Evolutionary conservation across 2,888 invertebrate species (phyloP), one percentile per base, ranked within the genome.

Genomic region (Acheta domesticus): DNA sequence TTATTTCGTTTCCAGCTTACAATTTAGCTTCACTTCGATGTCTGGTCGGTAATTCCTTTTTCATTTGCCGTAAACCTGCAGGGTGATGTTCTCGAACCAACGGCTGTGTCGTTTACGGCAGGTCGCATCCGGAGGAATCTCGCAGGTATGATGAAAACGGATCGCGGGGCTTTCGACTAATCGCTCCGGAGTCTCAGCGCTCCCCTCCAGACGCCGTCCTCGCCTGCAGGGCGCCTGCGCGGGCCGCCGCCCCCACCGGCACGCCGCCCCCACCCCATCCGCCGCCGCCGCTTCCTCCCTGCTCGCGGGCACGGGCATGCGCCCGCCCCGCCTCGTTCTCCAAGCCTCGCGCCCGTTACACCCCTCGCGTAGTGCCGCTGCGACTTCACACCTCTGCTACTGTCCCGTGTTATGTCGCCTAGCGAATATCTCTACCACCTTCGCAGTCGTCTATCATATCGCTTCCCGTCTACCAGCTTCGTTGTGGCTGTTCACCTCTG

Each of bases 121-220:
- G n/a, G n/a, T 14, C 62, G 5, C 62, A 62, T 62, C 62, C n/a
- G 62, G 14, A 62, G 62, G 62, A 62, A 62, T 62, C n/a, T 14
- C n/a, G 62, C n/a, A 62, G 62, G 62, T 62, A 62, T 62, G n/a
- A 62, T 62, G 62, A 62, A 62, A 62, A 62, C 62, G 62, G 14
- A n/a, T n/a, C 62, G n/a, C n/a, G 14, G n/a, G 14, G n/a, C n/a
- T 62, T 62, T 62, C 62, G 14, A 4, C 62, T 62, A 14, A 14
- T 14, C 14, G 62, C 62, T n/a, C 62, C n/a, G 62, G 62, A 4
- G 62, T n/a, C 16, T 11, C 5, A 16, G 14, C n/a, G 62, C n/a
- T 1, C 62, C n/a, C 62, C 62, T 11, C 62, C 62, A 62, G 16
- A 19, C 62, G 14, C 62, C 3, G 16, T 19, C 62, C 62, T 19